Evolutionary conservation across 2,888 invertebrate genomes (phyloP), one percentile per base, ranked within the genome.

Genomic region (Onchidella celtica): DNA sequence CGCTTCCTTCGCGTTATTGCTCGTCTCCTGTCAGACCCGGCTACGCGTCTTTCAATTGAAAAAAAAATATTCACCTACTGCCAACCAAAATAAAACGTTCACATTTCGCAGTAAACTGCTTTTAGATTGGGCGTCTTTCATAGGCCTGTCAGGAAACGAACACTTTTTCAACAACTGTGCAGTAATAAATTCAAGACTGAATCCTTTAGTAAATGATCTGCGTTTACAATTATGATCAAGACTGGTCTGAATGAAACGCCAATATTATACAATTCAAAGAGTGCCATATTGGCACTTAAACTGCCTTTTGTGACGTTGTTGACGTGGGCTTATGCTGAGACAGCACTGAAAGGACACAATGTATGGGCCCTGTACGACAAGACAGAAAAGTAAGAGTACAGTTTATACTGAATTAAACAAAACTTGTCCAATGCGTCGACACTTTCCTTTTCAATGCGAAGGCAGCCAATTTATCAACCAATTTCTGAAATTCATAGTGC

Each of bases 61-160:
- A n/a, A n/a, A 57, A 38, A 29, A 72, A 27, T 57, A 79, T 70
- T 79, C 72, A 61, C 72, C 72, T 63, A 72, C 72, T 40, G 47
- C 47, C 70, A 70, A 61, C 47, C 32, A 70, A 70, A 36, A 61
- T 70, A 79, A 72, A 79, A 77, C 55, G 55, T 57, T 21, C 57
- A 24, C 68, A 77, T 24, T 36, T 17, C 24, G 24, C 21, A 63
- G 63, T 63, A 75, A 75, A 75, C 38, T 75, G 63, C 63, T 34
- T 61, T 75, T 61, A 59, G 40, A 61, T 63, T n/a, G 59, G 75
- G 61, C 17, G 24, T n/a, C 38, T 61, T 75, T 63, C 61, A n/a
- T 34, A 63, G 6, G 38, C 14, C 9, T 11, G n/a, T 11, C 36
- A 24, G 24, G 40, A 47, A 38, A 27, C 69, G 69, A 69, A 69